Evolutionary conservation across 2,888 invertebrate genomes (phyloP).

Genomic region (Mimumesa dahlbomi): DNA sequence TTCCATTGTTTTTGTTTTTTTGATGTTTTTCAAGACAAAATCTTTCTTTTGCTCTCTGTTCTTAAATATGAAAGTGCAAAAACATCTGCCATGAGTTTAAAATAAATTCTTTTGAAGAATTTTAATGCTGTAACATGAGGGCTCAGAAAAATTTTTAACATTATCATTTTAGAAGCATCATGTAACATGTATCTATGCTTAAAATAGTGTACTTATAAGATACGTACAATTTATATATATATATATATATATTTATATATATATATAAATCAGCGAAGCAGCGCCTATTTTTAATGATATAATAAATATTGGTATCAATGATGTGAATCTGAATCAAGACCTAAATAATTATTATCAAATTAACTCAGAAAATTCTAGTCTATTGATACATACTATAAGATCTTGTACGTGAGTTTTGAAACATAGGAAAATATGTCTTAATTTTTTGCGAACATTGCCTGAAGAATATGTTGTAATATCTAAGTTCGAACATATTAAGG

Average conservation of each 20-base stretch:
- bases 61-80: conserved; percentile 13
- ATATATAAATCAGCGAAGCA: conserved; percentile 19
- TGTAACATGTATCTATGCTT: conserved; percentile 35
- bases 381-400: conserved; percentile 44
- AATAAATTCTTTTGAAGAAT: not conserved
- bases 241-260: conserved; percentile 24
- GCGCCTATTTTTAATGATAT: conserved; percentile 11
- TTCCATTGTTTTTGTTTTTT: too few relatives aligned
- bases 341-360: conserved; percentile 46
- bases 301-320: conserved; percentile 25
- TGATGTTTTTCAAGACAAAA: conserved; percentile 17
- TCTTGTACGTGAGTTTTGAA: conserved; percentile 39
- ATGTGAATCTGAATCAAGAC: conserved; percentile 38
- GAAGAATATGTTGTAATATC: conserved; percentile 49
- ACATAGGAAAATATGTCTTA: conserved; percentile 54
- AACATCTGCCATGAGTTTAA: conserved; percentile 11
- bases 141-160: conserved; percentile 19
- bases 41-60: conserved; percentile 8
- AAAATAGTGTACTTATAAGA: conserved; percentile 40
- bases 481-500: conserved; percentile 45
- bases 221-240: conserved; percentile 36
- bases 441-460: conserved; percentile 39
- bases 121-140: conserved; percentile 15
- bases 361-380: conserved; percentile 41
- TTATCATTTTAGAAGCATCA: conserved; percentile 32